Percentiles rank a stretch among this genome's conserved stretches.
Evolutionary conservation across 35 echinoderm and acorn worm genomes (phyloP).

Genomic region (Strongylocentrotus purpuratus): DNA sequence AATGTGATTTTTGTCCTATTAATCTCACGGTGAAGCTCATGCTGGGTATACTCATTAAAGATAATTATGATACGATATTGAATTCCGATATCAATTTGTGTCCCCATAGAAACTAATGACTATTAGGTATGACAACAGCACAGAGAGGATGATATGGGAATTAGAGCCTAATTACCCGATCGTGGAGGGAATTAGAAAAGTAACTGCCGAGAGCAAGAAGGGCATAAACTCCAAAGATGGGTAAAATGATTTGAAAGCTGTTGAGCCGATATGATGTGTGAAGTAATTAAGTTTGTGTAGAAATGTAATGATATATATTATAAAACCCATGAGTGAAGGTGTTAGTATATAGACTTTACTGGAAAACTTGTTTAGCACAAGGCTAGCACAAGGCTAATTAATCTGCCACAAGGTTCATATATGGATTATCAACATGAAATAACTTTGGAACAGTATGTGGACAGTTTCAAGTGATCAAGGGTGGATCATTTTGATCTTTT

Average conservation of each 20-base stretch:
- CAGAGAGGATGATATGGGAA: background rate
- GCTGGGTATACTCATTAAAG: background rate
- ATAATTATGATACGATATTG: background rate
- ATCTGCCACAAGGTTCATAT: no score
- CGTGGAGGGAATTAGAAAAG: background rate
- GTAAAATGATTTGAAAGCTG: background rate
- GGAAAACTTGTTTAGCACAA: no score
- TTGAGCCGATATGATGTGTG: no score
- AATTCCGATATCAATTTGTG: constrained; percentile 13
- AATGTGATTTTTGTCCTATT: background rate
- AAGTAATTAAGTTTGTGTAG: no score
- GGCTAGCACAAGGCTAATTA: no score
- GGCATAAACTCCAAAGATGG: background rate
- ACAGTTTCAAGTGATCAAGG: no score
- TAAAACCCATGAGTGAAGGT: no score
- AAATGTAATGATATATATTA: no score
- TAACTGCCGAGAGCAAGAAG: background rate
- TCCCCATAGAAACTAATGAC: background rate
- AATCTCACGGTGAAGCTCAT: background rate
- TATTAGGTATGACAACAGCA: background rate
- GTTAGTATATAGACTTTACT: no score
- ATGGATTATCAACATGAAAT: no score
- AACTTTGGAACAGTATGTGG: no score
- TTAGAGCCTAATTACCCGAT: background rate
- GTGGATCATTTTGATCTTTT: no score